phyloP scores from a whole-genome alignment of 2,888 invertebrate species.

The Diarsia brunnea region DNA sequence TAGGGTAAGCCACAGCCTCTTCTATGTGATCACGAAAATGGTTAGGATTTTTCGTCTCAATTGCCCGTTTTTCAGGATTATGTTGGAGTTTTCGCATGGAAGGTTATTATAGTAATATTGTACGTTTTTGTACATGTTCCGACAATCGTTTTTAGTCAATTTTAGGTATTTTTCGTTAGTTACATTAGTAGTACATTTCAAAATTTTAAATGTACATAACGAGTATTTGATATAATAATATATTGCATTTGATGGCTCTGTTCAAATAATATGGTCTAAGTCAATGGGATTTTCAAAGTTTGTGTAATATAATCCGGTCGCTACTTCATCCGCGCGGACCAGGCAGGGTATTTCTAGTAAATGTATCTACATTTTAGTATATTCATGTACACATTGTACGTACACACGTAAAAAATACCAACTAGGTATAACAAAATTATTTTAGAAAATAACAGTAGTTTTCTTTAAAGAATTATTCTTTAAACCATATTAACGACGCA shows the following conservation, averaged over 20 bases:
- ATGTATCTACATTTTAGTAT: background rate
- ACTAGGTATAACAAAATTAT: too few relatives aligned
- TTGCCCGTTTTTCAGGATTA: constrained; percentile 44
- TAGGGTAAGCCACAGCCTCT: constrained; percentile 59
- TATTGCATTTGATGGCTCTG: background rate
- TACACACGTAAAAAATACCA: too few relatives aligned
- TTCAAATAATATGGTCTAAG: background rate
- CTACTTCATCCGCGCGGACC: background rate
- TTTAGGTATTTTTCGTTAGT: too few relatives aligned
- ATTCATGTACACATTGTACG: too few relatives aligned
- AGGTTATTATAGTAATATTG: constrained; percentile 11
- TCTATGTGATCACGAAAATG: constrained; percentile 62
- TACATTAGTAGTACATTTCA: too few relatives aligned
- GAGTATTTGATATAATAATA: too few relatives aligned
- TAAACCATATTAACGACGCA: background rate
- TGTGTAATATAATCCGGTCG: background rate
- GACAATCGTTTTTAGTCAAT: background rate
- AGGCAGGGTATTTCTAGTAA: background rate
- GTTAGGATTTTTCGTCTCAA: constrained; percentile 55
- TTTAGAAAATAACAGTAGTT: background rate
- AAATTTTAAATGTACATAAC: too few relatives aligned
- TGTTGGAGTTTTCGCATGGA: constrained; percentile 34
- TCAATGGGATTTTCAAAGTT: background rate
- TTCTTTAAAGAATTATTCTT: background rate
- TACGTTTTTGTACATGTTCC: background rate